Conservation (phyloP, 1,140 invertebrate species). For the Ladona fulva region DNA sequence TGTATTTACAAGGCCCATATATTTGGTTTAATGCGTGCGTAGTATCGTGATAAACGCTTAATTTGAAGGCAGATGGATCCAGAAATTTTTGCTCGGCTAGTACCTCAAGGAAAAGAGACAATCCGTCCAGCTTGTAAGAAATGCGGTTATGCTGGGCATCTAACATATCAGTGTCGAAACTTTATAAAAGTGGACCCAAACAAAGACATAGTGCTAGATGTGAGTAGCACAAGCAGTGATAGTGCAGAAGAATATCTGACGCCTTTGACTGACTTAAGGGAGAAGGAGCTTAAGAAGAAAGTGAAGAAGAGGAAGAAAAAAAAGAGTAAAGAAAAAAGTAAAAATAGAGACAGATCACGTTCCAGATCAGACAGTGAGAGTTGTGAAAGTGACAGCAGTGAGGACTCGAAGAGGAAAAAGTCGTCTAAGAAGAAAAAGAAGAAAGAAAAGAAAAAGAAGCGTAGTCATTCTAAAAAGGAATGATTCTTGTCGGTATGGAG, state of each 20-base stretch:
- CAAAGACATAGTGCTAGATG: conserved; percentile 86
- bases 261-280: conserved; percentile 66
- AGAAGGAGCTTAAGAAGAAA: conserved; percentile 57
- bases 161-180: conserved; percentile 93
- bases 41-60: too few species aligned
- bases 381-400: not conserved
- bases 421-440: not conserved
- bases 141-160: conserved; percentile 88
- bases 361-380: not conserved
- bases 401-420: not conserved
- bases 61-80: not conserved
- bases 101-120: not conserved
- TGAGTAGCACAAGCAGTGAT: conserved; percentile 90
- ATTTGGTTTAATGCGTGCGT: too few species aligned
- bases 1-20: too few species aligned
- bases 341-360: conserved; percentile 11
- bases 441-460: not conserved
- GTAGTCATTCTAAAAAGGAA: not conserved
- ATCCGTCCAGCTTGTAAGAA: conserved; percentile 78
- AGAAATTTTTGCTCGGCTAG: not conserved
- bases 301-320: conserved; percentile 35
- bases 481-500: not conserved
- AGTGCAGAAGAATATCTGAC: conserved; percentile 72
- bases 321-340: conserved; percentile 24
- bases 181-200: conserved; percentile 80